Evolutionary conservation across 2,113 vertebrate species (phyloP).

Genomic region (Plotosus lineatus): DNA sequence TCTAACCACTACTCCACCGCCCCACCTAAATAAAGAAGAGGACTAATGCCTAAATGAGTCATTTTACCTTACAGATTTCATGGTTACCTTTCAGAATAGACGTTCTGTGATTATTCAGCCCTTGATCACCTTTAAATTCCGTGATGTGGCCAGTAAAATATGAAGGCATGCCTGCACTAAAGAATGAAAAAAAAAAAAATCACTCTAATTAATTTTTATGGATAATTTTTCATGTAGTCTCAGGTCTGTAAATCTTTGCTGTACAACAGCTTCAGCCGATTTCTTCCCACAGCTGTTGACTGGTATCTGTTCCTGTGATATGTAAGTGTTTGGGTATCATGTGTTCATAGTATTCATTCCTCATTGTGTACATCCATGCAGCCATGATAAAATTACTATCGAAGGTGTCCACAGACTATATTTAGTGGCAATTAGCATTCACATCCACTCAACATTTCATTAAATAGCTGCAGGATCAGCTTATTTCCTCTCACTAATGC

Average conservation of each 20-base stretch:
- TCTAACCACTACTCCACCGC: too few species aligned
- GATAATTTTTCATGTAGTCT: background rate
- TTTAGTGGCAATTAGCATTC: conserved; percentile 33
- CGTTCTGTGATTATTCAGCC: too few species aligned
- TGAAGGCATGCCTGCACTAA: too few species aligned
- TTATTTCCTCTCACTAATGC: conserved; percentile 14
- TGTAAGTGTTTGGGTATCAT: conserved; percentile 25
- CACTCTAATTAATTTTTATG: too few species aligned
- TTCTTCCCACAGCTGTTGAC: background rate
- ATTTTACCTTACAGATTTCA: too few species aligned
- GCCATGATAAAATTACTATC: background rate
- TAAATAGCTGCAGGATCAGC: conserved; percentile 32
- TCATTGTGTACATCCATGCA: background rate
- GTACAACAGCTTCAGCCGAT: background rate
- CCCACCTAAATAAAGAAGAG: too few species aligned
- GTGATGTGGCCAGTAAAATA: too few species aligned
- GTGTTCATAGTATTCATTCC: conserved; percentile 15
- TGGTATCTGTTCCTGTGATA: conserved; percentile 14
- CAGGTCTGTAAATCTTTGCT: background rate
- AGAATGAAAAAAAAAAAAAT: background rate
- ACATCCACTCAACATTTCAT: conserved; percentile 6
- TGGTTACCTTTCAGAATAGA: too few species aligned
- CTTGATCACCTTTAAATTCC: too few species aligned
- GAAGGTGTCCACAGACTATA: conserved; percentile 12
- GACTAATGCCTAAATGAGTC: too few species aligned